A percentile compares a stretch with the other conserved stretches of the same genome.
Evolutionary conservation across 1,140 invertebrate species (phyloP).

Genomic region (Papilio dardanus): DNA sequence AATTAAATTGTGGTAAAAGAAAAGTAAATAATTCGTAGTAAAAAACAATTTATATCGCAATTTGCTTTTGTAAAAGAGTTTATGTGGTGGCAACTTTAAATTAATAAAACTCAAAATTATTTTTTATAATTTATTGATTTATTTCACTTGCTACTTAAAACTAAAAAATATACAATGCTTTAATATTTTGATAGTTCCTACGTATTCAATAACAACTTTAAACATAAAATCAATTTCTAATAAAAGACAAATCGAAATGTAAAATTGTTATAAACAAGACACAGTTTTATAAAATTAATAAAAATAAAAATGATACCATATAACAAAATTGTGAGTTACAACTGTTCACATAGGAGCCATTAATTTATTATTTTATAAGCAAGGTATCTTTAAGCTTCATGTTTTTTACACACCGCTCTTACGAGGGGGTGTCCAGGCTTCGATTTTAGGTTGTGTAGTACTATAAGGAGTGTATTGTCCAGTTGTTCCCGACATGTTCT

Average conservation of each 20-base stretch:
- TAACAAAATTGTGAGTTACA: not conserved
- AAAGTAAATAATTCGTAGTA: too few species aligned
- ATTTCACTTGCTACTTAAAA: constrained; percentile 72
- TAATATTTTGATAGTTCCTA: not conserved
- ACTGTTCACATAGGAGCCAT: not conserved
- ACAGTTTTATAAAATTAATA: not conserved
- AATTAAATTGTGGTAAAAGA: too few species aligned
- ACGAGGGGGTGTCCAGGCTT: constrained; percentile 89
- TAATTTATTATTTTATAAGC: not conserved
- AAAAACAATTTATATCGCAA: too few species aligned
- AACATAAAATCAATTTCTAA: not conserved
- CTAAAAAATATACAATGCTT: constrained; percentile 52
- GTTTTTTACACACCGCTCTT: constrained; percentile 54
- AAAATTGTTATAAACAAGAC: not conserved
- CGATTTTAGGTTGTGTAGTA: constrained; percentile 92
- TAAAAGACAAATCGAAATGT: too few species aligned
- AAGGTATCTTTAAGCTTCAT: not conserved
- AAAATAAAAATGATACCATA: too few species aligned
- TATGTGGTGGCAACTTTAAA: not conserved
- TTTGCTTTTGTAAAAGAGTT: too few species aligned
- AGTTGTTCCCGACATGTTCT: constrained; percentile 92
- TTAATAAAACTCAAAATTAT: not conserved
- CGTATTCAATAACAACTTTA: not conserved
- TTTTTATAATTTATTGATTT: constrained; percentile 51
- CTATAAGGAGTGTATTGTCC: constrained; percentile 94